Evolutionary conservation across 64 coral and sea anemone species (phyloP).

Genomic region (Montipora cactus): DNA sequence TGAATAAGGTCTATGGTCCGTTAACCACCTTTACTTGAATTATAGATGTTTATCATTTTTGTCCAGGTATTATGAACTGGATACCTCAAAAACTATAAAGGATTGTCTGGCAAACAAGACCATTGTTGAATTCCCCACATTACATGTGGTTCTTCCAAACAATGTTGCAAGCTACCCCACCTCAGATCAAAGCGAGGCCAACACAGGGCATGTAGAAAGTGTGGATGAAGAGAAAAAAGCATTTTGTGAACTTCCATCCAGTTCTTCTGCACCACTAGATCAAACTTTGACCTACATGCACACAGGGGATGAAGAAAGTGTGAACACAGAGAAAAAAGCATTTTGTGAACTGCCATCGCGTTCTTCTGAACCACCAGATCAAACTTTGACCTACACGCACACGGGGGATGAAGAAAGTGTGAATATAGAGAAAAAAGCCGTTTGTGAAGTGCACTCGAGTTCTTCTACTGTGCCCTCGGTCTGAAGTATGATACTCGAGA

Average conservation of each 20-base stretch:
- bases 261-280: neutral
- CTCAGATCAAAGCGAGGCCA: neutral
- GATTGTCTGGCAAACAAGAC: conserved; percentile 45
- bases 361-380: too few relatives aligned
- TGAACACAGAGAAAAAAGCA: too few relatives aligned
- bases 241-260: neutral
- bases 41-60: neutral
- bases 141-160: conserved; percentile 78
- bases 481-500: too few relatives aligned
- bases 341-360: too few relatives aligned
- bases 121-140: conserved; percentile 84
- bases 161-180: conserved; percentile 44
- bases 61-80: conserved; percentile 67
- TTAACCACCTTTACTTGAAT: too few relatives aligned
- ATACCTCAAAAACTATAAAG: conserved; percentile 61
- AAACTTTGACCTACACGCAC: too few relatives aligned
- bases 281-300: neutral
- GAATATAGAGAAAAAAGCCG: too few relatives aligned
- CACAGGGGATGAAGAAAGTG: too few relatives aligned
- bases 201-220: neutral
- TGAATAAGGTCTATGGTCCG: too few relatives aligned
- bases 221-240: neutral
- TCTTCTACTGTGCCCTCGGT: too few relatives aligned
- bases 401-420: too few relatives aligned
- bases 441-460: too few relatives aligned